phyloP scores from a whole-genome alignment of 2,888 invertebrate species.

The Hemistola chrysoprasaria region DNA sequence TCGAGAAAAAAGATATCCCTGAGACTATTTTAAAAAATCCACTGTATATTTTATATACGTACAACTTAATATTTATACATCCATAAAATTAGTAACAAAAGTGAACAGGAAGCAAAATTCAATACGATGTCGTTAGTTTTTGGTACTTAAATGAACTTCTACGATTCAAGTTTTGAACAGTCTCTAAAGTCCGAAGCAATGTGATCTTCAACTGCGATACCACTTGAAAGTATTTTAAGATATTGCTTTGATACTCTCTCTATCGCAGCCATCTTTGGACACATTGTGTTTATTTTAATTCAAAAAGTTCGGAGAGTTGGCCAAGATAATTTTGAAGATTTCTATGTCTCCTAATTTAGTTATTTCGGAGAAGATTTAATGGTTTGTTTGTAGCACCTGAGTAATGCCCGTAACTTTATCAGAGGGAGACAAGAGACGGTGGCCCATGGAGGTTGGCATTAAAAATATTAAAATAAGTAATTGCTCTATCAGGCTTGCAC shows the following conservation, averaged over 20 bases:
- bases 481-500: constrained; percentile 71
- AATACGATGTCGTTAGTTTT: too few species aligned
- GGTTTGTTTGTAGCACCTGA: constrained; percentile 39
- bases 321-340: constrained; percentile 27
- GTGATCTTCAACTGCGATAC: constrained; percentile 20
- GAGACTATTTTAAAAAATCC: too few species aligned
- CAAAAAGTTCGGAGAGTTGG: constrained; percentile 25
- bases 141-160: constrained; percentile 12
- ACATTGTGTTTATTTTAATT: constrained; percentile 27
- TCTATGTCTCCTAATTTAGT: constrained; percentile 31
- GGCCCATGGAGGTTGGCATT: constrained; percentile 55
- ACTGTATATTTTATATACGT: too few species aligned
- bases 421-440: constrained; percentile 49
- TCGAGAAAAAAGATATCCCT: too few species aligned
- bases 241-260: constrained; percentile 12
- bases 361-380: constrained; percentile 24
- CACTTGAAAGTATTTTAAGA: constrained; percentile 14
- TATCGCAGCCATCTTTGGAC: constrained; percentile 16
- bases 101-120: too few species aligned
- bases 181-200: constrained; percentile 17
- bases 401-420: constrained; percentile 52
- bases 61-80: too few species aligned
- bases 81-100: too few species aligned
- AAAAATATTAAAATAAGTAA: constrained; percentile 77
- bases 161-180: constrained; percentile 16